Conservation (phyloP, 1,140 invertebrate genomes). For the Zaprionus kolodkinae region DNA sequence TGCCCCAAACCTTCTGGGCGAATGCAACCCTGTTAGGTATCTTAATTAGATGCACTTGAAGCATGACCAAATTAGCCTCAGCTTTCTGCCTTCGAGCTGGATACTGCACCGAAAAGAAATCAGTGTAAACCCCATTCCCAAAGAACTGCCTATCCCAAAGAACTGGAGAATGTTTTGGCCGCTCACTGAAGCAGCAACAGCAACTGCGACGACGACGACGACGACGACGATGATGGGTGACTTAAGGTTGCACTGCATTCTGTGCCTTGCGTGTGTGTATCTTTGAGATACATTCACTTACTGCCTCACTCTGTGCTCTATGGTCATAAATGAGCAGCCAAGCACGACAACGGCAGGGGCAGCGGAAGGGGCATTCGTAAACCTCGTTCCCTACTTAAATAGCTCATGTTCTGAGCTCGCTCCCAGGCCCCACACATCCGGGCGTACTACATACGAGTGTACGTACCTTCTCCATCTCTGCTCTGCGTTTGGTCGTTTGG, state of each 20-base stretch:
- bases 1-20: neutral
- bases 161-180: constrained; percentile 2
- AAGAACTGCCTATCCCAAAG: neutral
- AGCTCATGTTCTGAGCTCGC: constrained; percentile 2
- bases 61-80: constrained; percentile 33
- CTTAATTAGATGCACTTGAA: constrained; percentile 31
- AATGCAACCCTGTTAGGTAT: neutral
- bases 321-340: constrained; percentile 79
- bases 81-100: constrained; percentile 1
- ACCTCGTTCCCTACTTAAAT: constrained; percentile 24
- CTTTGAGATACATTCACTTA: constrained; percentile 59
- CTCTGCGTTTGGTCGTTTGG: neutral
- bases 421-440: constrained; percentile 10
- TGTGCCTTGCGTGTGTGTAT: constrained; percentile 45
- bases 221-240: constrained; percentile 10
- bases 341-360: constrained; percentile 47
- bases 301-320: constrained; percentile 46
- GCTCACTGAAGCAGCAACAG: constrained; percentile 44
- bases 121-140: constrained; percentile 18
- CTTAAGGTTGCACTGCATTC: constrained; percentile 39
- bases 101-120: constrained; percentile 37
- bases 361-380: constrained; percentile 28
- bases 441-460: neutral
- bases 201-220: neutral
- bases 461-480: neutral